These are phyloP conservation scores for Vulpes vulpes DNA, from an alignment of 2,113 vertebrate genomes.

Conservation along the genomic window DNA sequence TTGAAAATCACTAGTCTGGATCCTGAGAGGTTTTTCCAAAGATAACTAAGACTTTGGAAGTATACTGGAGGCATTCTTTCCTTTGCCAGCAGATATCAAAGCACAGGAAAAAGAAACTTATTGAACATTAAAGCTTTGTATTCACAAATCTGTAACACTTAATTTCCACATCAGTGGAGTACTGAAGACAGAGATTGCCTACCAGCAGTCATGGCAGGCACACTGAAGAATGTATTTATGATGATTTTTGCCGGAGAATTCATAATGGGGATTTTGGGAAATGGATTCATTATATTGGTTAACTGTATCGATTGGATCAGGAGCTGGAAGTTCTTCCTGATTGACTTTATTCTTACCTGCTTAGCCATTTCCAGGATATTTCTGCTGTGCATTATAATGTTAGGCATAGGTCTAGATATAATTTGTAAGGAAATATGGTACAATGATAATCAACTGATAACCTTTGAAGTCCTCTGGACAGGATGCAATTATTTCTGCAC, in stretches of 20 bases:
- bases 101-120: background rate
- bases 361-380: conserved; percentile 20
- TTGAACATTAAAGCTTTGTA: background rate
- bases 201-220: background rate
- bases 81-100: background rate
- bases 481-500: background rate
- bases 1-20: background rate
- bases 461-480: background rate
- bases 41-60: background rate
- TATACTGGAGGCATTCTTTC: background rate
- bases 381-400: background rate
- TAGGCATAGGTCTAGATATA: background rate
- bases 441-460: background rate
- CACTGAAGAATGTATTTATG: background rate
- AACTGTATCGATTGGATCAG: background rate
- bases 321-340: background rate
- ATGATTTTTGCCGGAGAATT: background rate
- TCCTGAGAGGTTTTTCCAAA: background rate
- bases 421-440: background rate
- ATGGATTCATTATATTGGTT: background rate
- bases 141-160: background rate
- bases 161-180: background rate
- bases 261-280: conserved; percentile 2
- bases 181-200: background rate
- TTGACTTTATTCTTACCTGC: background rate